phyloP scores from a whole-genome alignment of 2,797 vertebrate species.

The Ciconia nigra region DNA sequence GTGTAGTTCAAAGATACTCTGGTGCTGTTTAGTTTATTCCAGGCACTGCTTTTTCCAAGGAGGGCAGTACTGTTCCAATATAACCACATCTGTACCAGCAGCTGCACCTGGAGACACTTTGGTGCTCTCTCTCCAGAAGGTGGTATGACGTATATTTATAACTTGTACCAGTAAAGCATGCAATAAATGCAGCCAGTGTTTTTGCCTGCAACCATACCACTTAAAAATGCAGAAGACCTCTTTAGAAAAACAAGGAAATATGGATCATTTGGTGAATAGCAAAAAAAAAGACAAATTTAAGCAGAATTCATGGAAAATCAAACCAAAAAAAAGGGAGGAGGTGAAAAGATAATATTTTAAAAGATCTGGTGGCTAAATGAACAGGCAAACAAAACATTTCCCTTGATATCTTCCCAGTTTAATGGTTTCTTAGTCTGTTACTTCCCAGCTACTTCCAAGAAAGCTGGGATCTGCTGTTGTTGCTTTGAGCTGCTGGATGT shows the following conservation, averaged over 20 bases:
- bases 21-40: not conserved
- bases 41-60: not conserved
- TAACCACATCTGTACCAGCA: not conserved
- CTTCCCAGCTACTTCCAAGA: not conserved
- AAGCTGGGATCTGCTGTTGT: not conserved
- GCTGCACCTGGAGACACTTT: not conserved
- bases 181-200: not conserved
- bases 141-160: not conserved
- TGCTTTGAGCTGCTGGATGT: not conserved
- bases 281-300: not conserved
- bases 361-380: not conserved
- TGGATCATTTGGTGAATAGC: not conserved
- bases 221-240: not conserved
- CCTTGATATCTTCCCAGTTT: not conserved
- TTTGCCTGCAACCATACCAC: not conserved
- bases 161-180: not conserved
- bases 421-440: not conserved
- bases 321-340: not conserved
- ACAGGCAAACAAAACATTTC: not conserved
- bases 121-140: not conserved
- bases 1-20: not conserved
- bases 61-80: not conserved
- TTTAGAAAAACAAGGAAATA: not conserved
- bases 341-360: not conserved
- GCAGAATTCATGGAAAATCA: not conserved